Conservation (phyloP, 2,797 vertebrate genomes). For the Brachyrhaphis roseni region DNA sequence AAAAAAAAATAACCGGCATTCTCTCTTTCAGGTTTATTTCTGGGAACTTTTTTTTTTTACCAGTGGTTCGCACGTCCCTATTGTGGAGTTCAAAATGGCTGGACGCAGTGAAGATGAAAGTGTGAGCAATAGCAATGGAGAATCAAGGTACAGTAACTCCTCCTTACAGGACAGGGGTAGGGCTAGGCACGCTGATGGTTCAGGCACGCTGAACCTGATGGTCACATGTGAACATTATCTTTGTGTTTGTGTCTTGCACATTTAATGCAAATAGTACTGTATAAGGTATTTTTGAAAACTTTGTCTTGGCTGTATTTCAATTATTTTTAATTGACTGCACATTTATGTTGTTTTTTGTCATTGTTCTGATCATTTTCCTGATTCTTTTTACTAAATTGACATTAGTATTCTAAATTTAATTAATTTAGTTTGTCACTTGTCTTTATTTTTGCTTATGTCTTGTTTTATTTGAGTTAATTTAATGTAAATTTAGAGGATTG, state of each 20-base stretch:
- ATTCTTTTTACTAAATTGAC: neutral
- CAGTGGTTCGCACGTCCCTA: slow-evolving; percentile 41
- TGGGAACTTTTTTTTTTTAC: slow-evolving; percentile 32
- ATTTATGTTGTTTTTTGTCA: neutral
- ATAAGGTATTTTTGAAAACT: neutral
- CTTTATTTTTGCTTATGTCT: neutral
- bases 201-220: neutral
- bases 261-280: neutral
- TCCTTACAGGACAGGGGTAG: neutral
- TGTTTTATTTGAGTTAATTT: neutral
- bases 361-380: neutral
- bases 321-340: neutral
- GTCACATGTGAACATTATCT: neutral
- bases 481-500: neutral
- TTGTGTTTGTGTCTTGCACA: neutral
- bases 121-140: slow-evolving; percentile 93
- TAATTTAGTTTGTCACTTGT: neutral
- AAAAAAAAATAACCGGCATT: neutral
- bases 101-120: slow-evolving; percentile 97
- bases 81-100: slow-evolving; percentile 88
- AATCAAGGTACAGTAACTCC: slow-evolving; percentile 87
- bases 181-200: too few species aligned
- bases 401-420: too few species aligned
- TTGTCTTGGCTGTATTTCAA: neutral
- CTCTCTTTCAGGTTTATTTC: slow-evolving; percentile 58